These are phyloP conservation scores for Platichthys stellatus DNA, from an alignment of 2,113 vertebrate genomes.

Conservation along the genomic window DNA sequence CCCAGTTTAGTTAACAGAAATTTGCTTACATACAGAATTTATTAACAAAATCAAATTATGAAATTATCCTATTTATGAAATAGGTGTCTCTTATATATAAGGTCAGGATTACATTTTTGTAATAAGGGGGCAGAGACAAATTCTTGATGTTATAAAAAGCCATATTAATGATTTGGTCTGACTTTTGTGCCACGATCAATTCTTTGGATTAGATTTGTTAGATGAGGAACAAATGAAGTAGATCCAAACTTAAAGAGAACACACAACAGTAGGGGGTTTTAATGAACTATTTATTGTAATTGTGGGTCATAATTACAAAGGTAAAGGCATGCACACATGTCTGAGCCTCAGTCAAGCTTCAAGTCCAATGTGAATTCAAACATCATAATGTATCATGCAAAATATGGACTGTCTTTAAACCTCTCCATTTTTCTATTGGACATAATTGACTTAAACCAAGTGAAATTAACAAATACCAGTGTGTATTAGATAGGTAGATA, in stretches of 20 bases:
- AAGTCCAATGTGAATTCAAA: constrained; percentile 46
- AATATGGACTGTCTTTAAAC: constrained; percentile 30
- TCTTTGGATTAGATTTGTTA: not conserved
- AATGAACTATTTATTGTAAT: constrained; percentile 66
- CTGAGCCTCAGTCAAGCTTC: constrained; percentile 38
- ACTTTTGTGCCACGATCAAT: no score
- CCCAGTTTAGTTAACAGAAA: not conserved
- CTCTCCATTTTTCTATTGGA: constrained; percentile 31
- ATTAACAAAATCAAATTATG: no score
- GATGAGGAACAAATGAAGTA: not conserved
- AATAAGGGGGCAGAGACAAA: no score
- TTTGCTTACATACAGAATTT: no score
- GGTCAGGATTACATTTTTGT: no score
- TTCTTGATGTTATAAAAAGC: no score
- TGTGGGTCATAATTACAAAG: constrained; percentile 70
- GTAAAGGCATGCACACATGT: constrained; percentile 64
- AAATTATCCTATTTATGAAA: no score
- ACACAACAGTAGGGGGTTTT: constrained; percentile 8
- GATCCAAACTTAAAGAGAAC: not conserved
- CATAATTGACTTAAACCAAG: not conserved
- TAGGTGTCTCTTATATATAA: no score
- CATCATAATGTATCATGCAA: constrained; percentile 50
- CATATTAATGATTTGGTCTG: no score
- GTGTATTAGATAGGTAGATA: not conserved
- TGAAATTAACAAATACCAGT: constrained; percentile 26